Evolutionary conservation across 2,888 invertebrate genomes (phyloP).

Genomic region (Spodoptera picta): DNA sequence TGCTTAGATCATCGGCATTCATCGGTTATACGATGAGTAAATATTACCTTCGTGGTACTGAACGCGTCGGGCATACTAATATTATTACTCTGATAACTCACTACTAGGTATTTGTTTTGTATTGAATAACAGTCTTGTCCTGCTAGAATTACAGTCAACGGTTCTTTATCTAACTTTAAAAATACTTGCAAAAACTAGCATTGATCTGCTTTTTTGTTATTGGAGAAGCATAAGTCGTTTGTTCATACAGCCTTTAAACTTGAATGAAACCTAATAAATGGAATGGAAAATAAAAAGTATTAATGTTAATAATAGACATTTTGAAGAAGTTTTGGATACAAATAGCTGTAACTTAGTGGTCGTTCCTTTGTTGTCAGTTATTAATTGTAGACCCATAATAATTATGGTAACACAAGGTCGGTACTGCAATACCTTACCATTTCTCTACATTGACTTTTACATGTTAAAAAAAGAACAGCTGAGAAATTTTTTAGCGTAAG

Average conservation of each 20-base stretch:
- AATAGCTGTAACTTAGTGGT: no score
- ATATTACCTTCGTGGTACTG: slow-evolving; percentile 48
- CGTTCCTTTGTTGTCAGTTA: no score
- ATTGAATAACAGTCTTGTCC: slow-evolving; percentile 1
- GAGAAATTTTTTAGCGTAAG: slow-evolving; percentile 1
- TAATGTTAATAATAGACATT: no score
- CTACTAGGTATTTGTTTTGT: slow-evolving; percentile 15
- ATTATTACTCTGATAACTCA: slow-evolving; percentile 22
- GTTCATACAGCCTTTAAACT: no score
- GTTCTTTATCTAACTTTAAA: no score
- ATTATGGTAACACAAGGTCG: slow-evolving; percentile 9
- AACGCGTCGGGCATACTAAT: slow-evolving; percentile 42
- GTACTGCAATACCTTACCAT: slow-evolving; percentile 1
- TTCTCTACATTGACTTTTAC: slow-evolving; percentile 6
- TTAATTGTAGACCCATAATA: not conserved
- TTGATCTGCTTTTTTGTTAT: no score
- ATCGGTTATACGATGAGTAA: slow-evolving; percentile 47
- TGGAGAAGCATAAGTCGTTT: no score
- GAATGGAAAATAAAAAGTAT: no score
- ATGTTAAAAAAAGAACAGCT: slow-evolving; percentile 12
- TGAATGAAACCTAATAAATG: no score
- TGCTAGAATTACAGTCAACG: no score
- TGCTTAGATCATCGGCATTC: slow-evolving; percentile 60
- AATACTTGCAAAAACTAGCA: no score
- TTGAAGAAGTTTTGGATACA: no score